Evolutionary conservation across 1,140 invertebrate species (phyloP).

Genomic region (Sitobion miscanthi): DNA sequence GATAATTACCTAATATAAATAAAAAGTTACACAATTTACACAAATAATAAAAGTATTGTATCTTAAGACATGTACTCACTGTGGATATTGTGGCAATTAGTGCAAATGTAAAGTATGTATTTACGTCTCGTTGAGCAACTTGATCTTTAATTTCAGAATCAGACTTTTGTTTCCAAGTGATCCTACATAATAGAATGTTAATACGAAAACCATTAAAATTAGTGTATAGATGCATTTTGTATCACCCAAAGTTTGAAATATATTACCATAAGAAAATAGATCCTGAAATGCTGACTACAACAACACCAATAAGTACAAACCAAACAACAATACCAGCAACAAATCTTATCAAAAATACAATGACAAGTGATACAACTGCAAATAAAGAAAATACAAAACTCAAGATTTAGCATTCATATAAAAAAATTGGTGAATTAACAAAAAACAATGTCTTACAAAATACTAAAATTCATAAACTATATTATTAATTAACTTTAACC

Average conservation of each 20-base stretch:
- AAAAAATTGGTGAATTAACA: neutral
- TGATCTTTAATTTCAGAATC: constrained; percentile 59
- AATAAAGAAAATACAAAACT: constrained; percentile 57
- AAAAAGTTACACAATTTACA: neutral
- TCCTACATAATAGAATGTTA: constrained; percentile 60
- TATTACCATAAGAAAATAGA: constrained; percentile 75
- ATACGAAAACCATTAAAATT: neutral
- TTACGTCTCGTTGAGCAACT: constrained; percentile 60
- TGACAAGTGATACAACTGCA: constrained; percentile 68
- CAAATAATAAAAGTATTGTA: neutral
- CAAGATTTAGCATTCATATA: constrained; percentile 3
- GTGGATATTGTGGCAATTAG: constrained; percentile 71
- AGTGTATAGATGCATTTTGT: neutral
- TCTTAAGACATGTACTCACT: constrained; percentile 62
- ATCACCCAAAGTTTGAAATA: neutral
- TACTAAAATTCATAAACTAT: neutral
- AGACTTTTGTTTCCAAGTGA: constrained; percentile 62
- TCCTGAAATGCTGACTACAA: constrained; percentile 68
- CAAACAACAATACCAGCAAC: constrained; percentile 73
- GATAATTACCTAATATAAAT: constrained; percentile 65
- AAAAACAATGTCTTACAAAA: neutral
- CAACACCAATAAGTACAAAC: constrained; percentile 70
- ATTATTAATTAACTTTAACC: neutral
- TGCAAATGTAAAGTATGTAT: constrained; percentile 65
- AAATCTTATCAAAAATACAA: constrained; percentile 71